phyloP scores from a whole-genome alignment of 2,113 vertebrate genomes.

The Clinocottus analis region DNA sequence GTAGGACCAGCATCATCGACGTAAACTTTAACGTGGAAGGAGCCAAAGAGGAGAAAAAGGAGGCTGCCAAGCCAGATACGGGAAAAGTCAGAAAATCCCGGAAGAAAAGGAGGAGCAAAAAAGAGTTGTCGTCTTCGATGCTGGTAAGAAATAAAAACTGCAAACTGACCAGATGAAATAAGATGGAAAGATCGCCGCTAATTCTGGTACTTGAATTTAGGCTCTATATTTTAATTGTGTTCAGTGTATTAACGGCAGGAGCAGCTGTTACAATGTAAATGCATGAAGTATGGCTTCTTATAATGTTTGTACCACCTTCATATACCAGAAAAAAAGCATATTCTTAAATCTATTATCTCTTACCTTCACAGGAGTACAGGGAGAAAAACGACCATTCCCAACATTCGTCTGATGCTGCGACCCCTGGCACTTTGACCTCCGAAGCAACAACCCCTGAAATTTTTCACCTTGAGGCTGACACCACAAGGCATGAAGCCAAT shows the following conservation, averaged over 20 bases:
- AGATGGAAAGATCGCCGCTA: not conserved
- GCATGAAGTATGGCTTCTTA: not conserved
- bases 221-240: not conserved
- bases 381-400: constrained; percentile 20
- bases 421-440: constrained; percentile 74
- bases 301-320: too few species aligned
- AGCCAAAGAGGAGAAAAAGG: constrained; percentile 24
- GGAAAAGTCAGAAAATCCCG: constrained; percentile 56
- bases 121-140: constrained; percentile 37
- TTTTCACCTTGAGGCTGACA: constrained; percentile 12
- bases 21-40: constrained; percentile 71
- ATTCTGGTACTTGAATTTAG: not conserved
- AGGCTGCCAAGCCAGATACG: constrained; percentile 32
- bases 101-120: constrained; percentile 64
- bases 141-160: constrained; percentile 55
- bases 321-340: not conserved
- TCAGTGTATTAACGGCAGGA: not conserved
- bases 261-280: not conserved
- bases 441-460: constrained; percentile 62
- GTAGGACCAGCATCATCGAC: constrained; percentile 68
- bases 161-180: not conserved
- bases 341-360: not conserved
- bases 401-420: constrained; percentile 51
- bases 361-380: constrained; percentile 65
- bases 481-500: constrained; percentile 5